Evolutionary conservation across 2,797 vertebrate genomes (phyloP).

Genomic region (Chloroceryle amazona): DNA sequence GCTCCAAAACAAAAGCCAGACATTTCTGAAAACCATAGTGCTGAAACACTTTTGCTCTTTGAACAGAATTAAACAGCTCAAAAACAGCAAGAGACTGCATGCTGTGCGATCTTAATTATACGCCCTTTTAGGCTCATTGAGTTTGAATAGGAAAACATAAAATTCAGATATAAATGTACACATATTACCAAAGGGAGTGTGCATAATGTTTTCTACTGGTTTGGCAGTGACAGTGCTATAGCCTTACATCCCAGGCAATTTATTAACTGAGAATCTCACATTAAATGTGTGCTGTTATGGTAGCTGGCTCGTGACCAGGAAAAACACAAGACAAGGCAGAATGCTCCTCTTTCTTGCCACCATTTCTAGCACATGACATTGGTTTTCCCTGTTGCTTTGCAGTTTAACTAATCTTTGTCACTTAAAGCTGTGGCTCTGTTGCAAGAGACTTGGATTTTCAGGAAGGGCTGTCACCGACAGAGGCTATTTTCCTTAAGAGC

Average conservation of each 20-base stretch:
- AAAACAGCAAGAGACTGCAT: constrained; percentile 18
- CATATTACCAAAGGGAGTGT: neutral
- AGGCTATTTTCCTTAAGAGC: neutral
- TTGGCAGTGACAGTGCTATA: neutral
- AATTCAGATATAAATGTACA: constrained; percentile 33
- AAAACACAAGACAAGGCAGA: neutral
- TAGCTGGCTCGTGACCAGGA: neutral
- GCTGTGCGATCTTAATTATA: constrained; percentile 60
- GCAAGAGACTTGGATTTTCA: neutral
- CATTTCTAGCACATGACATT: neutral
- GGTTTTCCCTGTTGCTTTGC: neutral
- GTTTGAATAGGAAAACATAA: constrained; percentile 70
- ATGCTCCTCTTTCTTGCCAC: neutral
- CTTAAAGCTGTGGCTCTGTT: neutral
- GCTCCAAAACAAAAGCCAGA: constrained; percentile 11
- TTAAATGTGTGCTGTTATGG: neutral
- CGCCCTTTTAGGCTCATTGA: constrained; percentile 66
- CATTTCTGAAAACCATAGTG: neutral
- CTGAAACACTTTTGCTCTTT: constrained; percentile 6
- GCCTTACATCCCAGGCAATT: constrained; percentile 29
- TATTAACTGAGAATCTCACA: constrained; percentile 59
- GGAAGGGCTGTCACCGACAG: neutral
- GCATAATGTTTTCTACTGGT: constrained; percentile 37
- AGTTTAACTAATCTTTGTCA: neutral
- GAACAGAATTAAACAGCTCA: constrained; percentile 61